Evolutionary conservation across 2,888 invertebrate genomes (phyloP), one percentile per base, ranked within the genome.

Genomic region (Acronicta psi): DNA sequence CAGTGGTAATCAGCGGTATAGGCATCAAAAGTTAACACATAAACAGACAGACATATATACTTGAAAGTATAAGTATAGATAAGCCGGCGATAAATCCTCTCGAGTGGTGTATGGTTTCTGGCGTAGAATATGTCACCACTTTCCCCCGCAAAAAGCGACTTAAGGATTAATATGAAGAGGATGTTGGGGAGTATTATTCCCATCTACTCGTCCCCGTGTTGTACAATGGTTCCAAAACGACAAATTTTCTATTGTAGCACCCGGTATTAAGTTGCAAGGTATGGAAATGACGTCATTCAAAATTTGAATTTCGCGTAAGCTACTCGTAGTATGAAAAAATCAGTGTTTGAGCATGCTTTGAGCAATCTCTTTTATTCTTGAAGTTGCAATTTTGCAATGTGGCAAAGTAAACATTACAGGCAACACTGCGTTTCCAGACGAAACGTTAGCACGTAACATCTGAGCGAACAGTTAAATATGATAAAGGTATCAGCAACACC

Each of bases 401-500:
- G n/a, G n/a, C n/a, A n/a, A n/a, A n/a, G n/a, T n/a, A n/a, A n/a
- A n/a, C n/a, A n/a, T n/a, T n/a, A n/a, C n/a, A 25, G 23, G 16
- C 25, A 14, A 2, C 18, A 44, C 14, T 9, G n/a, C 10, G 47
- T 25, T 43, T 8, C 25, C 46, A 43, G 38, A 41, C 43, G 47
- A 41, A 68, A 67, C 23, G 52, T 59, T 59, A 47, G 20, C 47
- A 36, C n/a, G 13, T 41, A 55, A 59, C 53, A 68, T n/a, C n/a
- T 63, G 59, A 59, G 53, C 67, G 54, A 67, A 69, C 64, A 64
- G n/a, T n/a, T n/a, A n/a, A n/a, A 69, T 69, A 69, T 59, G 47
- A 54, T 69, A 54, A 55, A 59, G 53, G 47, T 38, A 63, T 25
- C 40, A 14, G 38, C 18, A 61, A 52, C 56, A 25, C 42, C 52